phyloP scores from a whole-genome alignment of 2,797 vertebrate genomes.

The Sebastes iracundus region DNA sequence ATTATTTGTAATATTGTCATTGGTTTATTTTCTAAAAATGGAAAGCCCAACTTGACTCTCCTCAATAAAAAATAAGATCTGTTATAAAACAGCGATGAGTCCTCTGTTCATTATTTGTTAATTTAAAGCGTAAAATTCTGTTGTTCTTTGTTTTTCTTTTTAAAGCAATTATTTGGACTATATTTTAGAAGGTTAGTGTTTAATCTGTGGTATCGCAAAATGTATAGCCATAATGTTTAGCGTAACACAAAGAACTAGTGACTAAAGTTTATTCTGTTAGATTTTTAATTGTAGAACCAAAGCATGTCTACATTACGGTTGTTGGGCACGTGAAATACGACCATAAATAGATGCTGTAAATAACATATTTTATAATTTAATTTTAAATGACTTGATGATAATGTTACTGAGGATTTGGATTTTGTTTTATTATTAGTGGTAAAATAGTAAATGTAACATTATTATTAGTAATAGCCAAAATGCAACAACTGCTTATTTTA shows the following conservation, averaged over 20 bases:
- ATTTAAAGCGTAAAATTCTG: neutral
- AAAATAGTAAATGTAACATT: neutral
- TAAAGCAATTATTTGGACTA: too few relatives aligned
- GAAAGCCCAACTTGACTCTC: constrained; percentile 87
- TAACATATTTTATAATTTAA: neutral
- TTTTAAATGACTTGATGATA: neutral
- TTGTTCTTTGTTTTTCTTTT: neutral
- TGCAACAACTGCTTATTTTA: neutral
- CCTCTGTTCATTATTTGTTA: neutral
- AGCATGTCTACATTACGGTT: neutral
- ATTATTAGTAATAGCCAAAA: neutral
- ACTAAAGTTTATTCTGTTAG: neutral
- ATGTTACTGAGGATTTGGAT: neutral
- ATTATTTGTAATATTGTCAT: constrained; percentile 91
- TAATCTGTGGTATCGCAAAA: neutral
- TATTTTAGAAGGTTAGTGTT: neutral
- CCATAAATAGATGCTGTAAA: neutral
- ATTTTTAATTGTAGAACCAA: neutral
- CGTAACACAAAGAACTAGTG: neutral
- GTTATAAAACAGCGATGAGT: constrained; percentile 63
- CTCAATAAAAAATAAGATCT: constrained; percentile 87
- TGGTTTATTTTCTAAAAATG: constrained; percentile 91
- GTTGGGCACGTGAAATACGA: neutral
- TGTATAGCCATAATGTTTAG: neutral
- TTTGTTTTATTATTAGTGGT: too few relatives aligned